These are phyloP conservation scores for Parauchenoglanis punctatus DNA, from an alignment of 2,797 vertebrate genomes.

Conservation along the genomic window DNA sequence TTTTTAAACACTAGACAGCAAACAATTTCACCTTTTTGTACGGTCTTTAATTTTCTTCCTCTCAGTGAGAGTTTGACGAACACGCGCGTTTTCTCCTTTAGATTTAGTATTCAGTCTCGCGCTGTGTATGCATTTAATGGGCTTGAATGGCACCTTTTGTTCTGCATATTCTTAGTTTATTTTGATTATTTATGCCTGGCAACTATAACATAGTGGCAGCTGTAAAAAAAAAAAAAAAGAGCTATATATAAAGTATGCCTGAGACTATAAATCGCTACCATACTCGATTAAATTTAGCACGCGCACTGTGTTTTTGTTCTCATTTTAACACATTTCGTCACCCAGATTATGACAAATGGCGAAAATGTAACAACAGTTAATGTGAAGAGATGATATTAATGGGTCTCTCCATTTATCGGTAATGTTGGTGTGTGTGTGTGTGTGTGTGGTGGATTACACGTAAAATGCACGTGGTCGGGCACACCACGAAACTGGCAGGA, in stretches of 20 bases:
- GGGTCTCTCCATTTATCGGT: neutral
- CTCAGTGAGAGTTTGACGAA: neutral
- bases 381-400: neutral
- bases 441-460: too few species aligned
- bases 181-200: neutral
- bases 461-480: too few species aligned
- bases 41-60: neutral
- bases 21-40: neutral
- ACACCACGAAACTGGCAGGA: too few species aligned
- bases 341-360: neutral
- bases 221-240: too few species aligned
- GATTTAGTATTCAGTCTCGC: neutral
- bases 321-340: too few species aligned
- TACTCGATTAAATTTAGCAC: too few species aligned
- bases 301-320: neutral
- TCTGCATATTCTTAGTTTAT: neutral
- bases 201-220: neutral
- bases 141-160: neutral
- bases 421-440: neutral
- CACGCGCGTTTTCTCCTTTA: neutral
- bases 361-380: neutral
- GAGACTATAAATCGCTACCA: neutral
- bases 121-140: neutral
- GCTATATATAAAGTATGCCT: neutral
- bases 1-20: neutral